phyloP scores from a whole-genome alignment of 1,140 invertebrate genomes.

The Ridgeia piscesae region DNA sequence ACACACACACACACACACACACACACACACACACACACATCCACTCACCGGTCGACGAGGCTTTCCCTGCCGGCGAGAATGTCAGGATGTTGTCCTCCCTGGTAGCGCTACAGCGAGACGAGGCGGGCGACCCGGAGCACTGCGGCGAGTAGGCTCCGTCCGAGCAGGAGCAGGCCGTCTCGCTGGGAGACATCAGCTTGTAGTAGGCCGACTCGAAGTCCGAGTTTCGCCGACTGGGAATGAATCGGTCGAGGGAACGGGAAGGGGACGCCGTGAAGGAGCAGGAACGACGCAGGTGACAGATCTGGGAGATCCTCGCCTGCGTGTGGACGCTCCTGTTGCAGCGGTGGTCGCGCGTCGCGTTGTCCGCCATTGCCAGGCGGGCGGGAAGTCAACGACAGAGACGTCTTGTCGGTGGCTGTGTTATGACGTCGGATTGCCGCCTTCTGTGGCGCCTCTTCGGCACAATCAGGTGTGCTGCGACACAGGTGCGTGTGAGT shows the following conservation, averaged over 20 bases:
- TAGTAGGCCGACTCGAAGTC: slow-evolving; percentile 3
- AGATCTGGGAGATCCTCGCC: not conserved
- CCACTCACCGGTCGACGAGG: not conserved
- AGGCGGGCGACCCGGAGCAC: not conserved
- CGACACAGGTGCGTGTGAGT: not conserved
- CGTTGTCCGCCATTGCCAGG: not conserved
- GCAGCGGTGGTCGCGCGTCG: not conserved
- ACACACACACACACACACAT: no score
- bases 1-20: no score
- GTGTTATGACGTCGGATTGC: not conserved
- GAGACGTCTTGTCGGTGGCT: not conserved
- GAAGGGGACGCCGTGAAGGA: not conserved
- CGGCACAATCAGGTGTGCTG: not conserved
- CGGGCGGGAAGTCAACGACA: not conserved
- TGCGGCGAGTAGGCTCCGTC: not conserved
- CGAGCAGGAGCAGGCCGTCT: not conserved
- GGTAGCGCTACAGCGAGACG: not conserved
- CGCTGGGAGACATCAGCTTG: not conserved
- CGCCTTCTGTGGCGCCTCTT: not conserved
- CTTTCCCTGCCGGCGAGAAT: not conserved
- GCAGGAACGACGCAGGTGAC: not conserved
- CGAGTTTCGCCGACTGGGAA: not conserved
- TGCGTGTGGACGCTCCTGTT: not conserved
- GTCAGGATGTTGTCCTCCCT: not conserved
- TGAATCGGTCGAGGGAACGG: not conserved